Evolutionary conservation across 1,140 invertebrate genomes (phyloP).

Genomic region (Ceratina calcarata): DNA sequence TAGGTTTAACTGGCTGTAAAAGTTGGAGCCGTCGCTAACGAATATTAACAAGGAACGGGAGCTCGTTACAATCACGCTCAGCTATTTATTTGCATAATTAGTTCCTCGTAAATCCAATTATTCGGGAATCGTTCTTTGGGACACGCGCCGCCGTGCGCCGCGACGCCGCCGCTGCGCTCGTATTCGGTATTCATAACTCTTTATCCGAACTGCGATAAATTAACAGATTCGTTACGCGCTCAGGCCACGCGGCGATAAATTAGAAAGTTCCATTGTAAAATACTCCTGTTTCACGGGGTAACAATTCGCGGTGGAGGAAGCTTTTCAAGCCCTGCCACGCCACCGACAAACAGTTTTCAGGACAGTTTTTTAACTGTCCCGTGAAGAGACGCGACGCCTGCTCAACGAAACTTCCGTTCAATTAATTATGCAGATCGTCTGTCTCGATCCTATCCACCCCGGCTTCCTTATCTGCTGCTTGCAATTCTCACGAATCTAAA

Average conservation of each 20-base stretch:
- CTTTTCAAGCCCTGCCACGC: not conserved
- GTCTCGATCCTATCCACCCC: conserved; percentile 3
- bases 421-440: conserved; percentile 47
- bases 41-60: not conserved
- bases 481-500: conserved; percentile 24
- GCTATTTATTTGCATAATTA: conserved; percentile 40
- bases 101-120: conserved; percentile 23
- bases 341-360: conserved; percentile 3
- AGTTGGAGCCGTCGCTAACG: not conserved
- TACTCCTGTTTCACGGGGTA: conserved; percentile 8
- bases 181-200: conserved; percentile 29
- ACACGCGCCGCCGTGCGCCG: not conserved
- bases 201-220: conserved; percentile 27
- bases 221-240: not conserved
- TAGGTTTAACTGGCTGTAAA: not conserved
- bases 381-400: not conserved
- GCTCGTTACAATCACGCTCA: not conserved
- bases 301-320: not conserved
- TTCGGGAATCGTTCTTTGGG: conserved; percentile 12
- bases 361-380: conserved; percentile 28
- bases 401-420: conserved; percentile 33
- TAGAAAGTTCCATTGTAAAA: conserved; percentile 38
- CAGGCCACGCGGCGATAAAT: conserved; percentile 27
- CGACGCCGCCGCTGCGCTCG: not conserved
- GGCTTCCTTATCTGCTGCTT: conserved; percentile 21